phyloP scores from a whole-genome alignment of 2,797 vertebrate species.

The Pelodytes ibericus region DNA sequence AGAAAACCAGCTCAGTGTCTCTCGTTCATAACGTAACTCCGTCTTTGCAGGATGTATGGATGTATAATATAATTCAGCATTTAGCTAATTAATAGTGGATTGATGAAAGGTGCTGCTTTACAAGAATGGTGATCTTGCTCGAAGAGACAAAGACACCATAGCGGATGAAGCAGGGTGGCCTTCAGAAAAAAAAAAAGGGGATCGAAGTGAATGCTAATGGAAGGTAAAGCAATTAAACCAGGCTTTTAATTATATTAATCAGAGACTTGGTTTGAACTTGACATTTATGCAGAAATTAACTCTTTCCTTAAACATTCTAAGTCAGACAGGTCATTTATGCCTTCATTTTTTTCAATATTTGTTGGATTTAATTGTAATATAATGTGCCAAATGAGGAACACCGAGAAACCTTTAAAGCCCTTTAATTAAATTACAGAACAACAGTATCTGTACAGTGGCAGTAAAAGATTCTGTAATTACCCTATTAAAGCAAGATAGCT shows the following conservation, averaged over 20 bases:
- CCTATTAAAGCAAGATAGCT: constrained; percentile 30
- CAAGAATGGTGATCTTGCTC: constrained; percentile 68
- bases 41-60: constrained; percentile 58
- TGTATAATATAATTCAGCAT: constrained; percentile 71
- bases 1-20: constrained; percentile 54
- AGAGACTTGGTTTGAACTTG: constrained; percentile 67
- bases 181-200: constrained; percentile 59
- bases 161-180: constrained; percentile 56
- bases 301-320: constrained; percentile 45
- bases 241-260: constrained; percentile 78
- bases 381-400: constrained; percentile 41
- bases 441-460: constrained; percentile 25
- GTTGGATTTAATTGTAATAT: constrained; percentile 42
- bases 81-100: constrained; percentile 83
- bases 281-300: constrained; percentile 60
- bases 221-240: constrained; percentile 74
- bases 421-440: constrained; percentile 44
- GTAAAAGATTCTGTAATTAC: constrained; percentile 44
- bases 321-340: constrained; percentile 36
- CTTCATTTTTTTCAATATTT: constrained; percentile 41
- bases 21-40: constrained; percentile 55
- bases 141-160: constrained; percentile 62
- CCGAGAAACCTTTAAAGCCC: constrained; percentile 29
- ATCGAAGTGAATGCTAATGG: constrained; percentile 70
- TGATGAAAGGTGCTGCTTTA: constrained; percentile 72